Evolutionary conservation across 2,888 invertebrate genomes (phyloP), one percentile per base, ranked within the genome.

Genomic region (Junonia oenone): DNA sequence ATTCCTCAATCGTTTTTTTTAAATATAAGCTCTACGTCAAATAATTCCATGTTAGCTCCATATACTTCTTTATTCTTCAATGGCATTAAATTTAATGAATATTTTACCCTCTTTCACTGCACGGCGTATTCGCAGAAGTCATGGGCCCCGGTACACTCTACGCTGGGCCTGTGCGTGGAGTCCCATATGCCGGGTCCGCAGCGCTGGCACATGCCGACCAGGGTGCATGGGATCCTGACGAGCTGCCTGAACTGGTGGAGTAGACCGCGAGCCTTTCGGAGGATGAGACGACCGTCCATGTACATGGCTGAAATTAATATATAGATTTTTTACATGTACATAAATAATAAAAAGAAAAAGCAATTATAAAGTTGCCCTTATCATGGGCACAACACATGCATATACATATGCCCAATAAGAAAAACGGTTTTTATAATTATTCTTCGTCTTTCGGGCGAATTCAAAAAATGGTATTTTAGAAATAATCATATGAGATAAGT

Each of bases 161-260:
- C 93, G 19, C 95, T 93, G 0, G 98, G 98, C 56, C 96, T 93
- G 77, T 97, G 97, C 4, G 95, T 94, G 52, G 96, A 97, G 85
- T 98, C 98, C 98, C 98, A 98, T 90, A 97, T 97, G 2, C 97
- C 98, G 0, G 97, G 96, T 0, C 97, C 97, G 75, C 97, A 97
- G 55, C 95, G 93, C 69, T 95, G 95, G 77, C 98, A 98, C 67
- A 98, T 91, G 11, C 96, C 96, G 6, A 95, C 95, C 47, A 99
- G 83, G 0, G 97, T 96, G 81, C 98, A 98, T 0, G 98, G 98
- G 58, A 98, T 94, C 66, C 95, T 93, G 19, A 95, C 93, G 66
- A 96, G 87, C 72, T 95, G 95, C n/a, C 97, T 93, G 83, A 98
- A 98, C 78, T 98, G 96, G 81, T 98, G 94, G 0, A 98, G 91